Base-by-base conservation (phyloP, 2,888 invertebrate genomes). In the Carterocephalus palaemon region DNA sequence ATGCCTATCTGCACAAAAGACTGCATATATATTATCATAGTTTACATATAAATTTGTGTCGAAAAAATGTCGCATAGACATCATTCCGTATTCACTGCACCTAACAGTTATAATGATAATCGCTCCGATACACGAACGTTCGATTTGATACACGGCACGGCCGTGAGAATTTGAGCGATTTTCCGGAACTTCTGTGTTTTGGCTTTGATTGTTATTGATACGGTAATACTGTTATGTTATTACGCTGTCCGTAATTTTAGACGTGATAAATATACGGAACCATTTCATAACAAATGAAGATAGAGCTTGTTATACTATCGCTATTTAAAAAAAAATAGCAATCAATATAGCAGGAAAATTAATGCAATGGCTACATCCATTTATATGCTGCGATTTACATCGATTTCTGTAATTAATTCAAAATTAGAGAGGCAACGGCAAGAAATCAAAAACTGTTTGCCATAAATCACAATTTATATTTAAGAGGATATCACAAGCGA, bases 31-130 rank as follows among this genome's bases (percentile, higher is more conserved):
- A 86, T 85, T 84, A 85, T 69, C 85, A 86, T 85, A 86, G 84
- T 84, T 84, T 84, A 83, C 83, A 82, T 84, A 84, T 85, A 85
- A 85, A 86, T 85, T 85, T 84, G 82, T 82, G 81, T 84, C 84
- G 62, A 81, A 84, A 80, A n/a, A n/a, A n/a, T n/a, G n/a, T n/a
- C n/a, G n/a, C n/a, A n/a, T n/a, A n/a, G n/a, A n/a, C n/a, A n/a
- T 78, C 75, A 84, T 84, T 84, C 69, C 63, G 73, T 77, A 84
- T 82, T 83, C 81, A 77, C 75, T 67, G 71, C 66, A 73, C 60
- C 70, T 77, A 70, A 61, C 79, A 72, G 73, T 78, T 86, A 81
- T 81, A 72, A 85, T 86, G 75, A 78, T 83, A 84, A 86, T 85
- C 73, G 75, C 66, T 66, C 59, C 70, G 74, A 82, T 80, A 79